Base-by-base conservation (phyloP, 1,140 invertebrate species). In the Drosophila teissieri region DNA sequence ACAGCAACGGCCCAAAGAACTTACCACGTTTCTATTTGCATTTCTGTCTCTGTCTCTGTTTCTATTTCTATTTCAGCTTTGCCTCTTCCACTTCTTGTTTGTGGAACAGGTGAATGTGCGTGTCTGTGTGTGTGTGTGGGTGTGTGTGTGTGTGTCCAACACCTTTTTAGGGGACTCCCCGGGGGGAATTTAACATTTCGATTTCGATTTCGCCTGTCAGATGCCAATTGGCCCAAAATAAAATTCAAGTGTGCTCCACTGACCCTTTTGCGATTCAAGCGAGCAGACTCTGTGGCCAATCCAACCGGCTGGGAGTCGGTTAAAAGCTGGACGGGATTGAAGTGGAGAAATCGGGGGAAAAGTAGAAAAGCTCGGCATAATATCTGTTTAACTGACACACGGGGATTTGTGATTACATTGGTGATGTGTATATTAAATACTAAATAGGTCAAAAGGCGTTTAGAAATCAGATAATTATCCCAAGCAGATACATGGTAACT, bases 11-110 rank as follows among this genome's bases (percentile, higher is more conserved):
- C 70, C 73, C 60, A 10, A 73, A 48, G 75, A 70, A 80, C 83
- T 86, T 77, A 79, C 68, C 84, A 89, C 84, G 60, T 67, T 63
- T 79, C 56, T 39, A 56, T 89, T 76, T 61, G 57, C 22, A 36
- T 40, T 62, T 57, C 61, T 48, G 17, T 44, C 8, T 57, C 61
- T 48, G 17, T 44, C 8, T 65, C 36, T 34, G 36, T 61, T 72
- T 11, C 19, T 74, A 22, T 36, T 49, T 37, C 37, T 69, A n/a
- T 39, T 56, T 27, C n/a, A 27, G 27, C 45, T 39, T 11, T 19
- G 22, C 44, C 45, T 36, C 10, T 22, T 15, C 11, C 17, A 22
- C 15, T 34, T 12, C 36, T 19, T 34, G 36, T 42, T 62, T 42
- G 14, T 31, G 3, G 31, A 22, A 17, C 60, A 44, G 24, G 15